Conservation (phyloP, 2,113 vertebrate genomes). For the Hymenochirus boettgeri region DNA sequence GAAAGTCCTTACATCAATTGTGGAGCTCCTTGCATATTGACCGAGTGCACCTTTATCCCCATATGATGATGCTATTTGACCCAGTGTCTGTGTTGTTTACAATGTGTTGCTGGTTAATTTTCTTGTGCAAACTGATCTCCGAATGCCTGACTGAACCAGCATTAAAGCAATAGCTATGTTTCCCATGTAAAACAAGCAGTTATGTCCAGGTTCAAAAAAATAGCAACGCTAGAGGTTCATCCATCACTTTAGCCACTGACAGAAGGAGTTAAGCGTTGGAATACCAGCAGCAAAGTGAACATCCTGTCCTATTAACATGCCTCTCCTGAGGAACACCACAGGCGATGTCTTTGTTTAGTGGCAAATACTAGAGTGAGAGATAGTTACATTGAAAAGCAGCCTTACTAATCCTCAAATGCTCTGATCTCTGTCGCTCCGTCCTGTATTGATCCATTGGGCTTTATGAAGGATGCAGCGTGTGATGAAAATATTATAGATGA, state of each 20-base stretch:
- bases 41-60: no score
- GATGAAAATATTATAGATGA: conserved; percentile 41
- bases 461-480: conserved; percentile 33
- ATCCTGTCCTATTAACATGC: conserved; percentile 28
- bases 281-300: conserved; percentile 27
- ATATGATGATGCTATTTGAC: no score
- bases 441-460: conserved; percentile 37
- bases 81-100: no score
- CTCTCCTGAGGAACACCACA: conserved; percentile 33
- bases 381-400: conserved; percentile 30
- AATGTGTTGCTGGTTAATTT: no score
- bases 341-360: conserved; percentile 34
- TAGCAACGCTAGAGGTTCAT: neutral
- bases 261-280: conserved; percentile 25
- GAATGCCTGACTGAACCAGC: no score
- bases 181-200: neutral
- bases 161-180: neutral
- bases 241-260: conserved; percentile 4
- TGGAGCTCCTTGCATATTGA: no score
- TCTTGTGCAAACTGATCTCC: no score
- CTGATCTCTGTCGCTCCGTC: conserved; percentile 32
- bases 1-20: no score
- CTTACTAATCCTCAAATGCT: conserved; percentile 36
- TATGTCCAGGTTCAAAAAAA: neutral
- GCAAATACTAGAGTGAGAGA: conserved; percentile 28